Base-by-base conservation (phyloP, 2,888 invertebrate genomes). In the Deilephila elpenor region DNA sequence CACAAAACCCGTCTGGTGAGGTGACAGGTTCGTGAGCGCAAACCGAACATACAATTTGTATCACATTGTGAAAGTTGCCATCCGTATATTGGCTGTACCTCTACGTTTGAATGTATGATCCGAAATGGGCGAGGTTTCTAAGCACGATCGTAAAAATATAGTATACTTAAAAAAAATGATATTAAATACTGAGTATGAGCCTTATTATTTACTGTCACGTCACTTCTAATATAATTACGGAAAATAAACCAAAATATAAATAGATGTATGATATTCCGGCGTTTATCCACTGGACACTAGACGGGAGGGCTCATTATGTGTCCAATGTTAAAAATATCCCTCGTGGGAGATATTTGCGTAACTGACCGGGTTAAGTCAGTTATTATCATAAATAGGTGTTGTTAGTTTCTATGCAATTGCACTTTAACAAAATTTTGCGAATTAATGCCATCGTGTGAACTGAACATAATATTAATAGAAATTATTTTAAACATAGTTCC, bases 281-380 rank as follows among this genome's bases (percentile, higher is more conserved):
- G 76, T 79, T 78, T 80, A 78, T 78, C 78, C 79, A 77, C 78
- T 77, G 75, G 79, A 83, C 83, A 86, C 83, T 89, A 89, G 89
- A 84, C 87, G 86, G 81, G 84, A 88, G 86, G 84, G 84, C 88
- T 88, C 83, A 80, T 89, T 89, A 86, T 87, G 84, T 86, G 84
- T 89, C 88, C 86, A 89, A 89, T 83, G 86, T 86, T 89, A 91
- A 87, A 93, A 91, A 93, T 94, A 94, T 88, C 85, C 73, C 82
- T 81, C 82, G 88, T 89, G 89, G 86, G 89, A 89, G 91, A 92
- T 93, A 94, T 94, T 93, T 92, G 86, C 89, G 89, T 88, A 85
- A 90, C 93, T 92, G 87, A 94, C 94, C 94, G 87, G 93, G 94
- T 93, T 93, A 93, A 89, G 87, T 88, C 88, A 86, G 83, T 79